Percentiles rank a stretch among this genome's conserved stretches.
Conservation (phyloP, 2,113 vertebrate species). For the Protobothrops mucrosquamatus region DNA sequence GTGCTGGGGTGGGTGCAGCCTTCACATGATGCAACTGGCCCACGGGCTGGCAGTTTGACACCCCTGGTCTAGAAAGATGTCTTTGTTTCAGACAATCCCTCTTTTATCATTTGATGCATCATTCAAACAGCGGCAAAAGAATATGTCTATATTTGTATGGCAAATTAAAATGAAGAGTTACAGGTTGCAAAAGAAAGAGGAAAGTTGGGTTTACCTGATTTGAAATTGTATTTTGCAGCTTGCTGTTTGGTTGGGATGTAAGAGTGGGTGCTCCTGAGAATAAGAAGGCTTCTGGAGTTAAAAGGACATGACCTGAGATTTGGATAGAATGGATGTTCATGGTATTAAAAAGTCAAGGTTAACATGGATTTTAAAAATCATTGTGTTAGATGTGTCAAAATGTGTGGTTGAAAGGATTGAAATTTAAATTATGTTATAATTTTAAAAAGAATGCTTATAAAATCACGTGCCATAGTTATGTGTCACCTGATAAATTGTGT, state of each 20-base stretch:
- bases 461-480: too few relatives aligned
- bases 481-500: background rate
- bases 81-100: background rate
- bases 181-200: background rate
- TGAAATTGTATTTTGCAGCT: background rate
- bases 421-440: background rate
- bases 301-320: background rate
- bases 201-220: background rate
- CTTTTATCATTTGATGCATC: background rate
- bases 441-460: too few relatives aligned
- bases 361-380: background rate
- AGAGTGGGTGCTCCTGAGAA: background rate
- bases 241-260: background rate
- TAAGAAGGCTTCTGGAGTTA: background rate
- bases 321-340: background rate
- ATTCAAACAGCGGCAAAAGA: background rate
- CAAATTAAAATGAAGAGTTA: background rate
- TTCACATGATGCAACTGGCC: too few relatives aligned
- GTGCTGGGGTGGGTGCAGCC: too few relatives aligned
- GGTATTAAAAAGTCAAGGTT: background rate
- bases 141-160: background rate
- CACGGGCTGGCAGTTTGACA: too few relatives aligned
- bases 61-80: background rate
- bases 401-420: background rate
- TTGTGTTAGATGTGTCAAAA: background rate